phyloP scores from a whole-genome alignment of 2,113 vertebrate species.

The Oryzias celebensis region DNA sequence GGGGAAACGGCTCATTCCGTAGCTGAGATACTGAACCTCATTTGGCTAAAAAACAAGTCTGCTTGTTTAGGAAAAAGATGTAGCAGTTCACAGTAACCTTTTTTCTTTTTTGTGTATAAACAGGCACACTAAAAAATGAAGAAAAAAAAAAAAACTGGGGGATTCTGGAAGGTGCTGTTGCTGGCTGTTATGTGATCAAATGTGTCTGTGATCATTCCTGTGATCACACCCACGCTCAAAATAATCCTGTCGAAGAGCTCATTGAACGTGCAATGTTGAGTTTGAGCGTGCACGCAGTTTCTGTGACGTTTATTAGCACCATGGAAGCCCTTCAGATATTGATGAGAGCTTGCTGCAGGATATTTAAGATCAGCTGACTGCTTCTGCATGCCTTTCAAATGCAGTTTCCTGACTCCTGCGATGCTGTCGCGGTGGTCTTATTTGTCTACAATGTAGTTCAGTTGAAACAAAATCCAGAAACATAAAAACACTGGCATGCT shows the following conservation, averaged over 20 bases:
- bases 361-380: conserved; percentile 8
- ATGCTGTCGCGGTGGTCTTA: conserved; percentile 1
- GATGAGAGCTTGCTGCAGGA: conserved; percentile 16
- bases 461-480: conserved; percentile 25
- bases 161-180: background rate
- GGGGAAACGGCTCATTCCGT: too few species aligned
- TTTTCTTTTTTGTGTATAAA: background rate
- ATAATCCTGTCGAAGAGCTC: conserved; percentile 5
- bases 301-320: conserved; percentile 18
- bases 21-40: too few species aligned
- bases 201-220: background rate
- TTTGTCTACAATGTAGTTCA: conserved; percentile 34
- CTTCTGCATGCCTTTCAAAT: background rate
- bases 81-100: too few species aligned
- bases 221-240: conserved; percentile 10
- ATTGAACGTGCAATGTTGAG: background rate
- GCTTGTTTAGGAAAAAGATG: too few species aligned
- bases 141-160: background rate
- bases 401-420: background rate
- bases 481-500: conserved; percentile 20
- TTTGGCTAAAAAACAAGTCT: too few species aligned
- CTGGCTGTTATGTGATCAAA: background rate
- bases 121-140: background rate
- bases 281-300: conserved; percentile 1
- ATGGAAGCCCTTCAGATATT: conserved; percentile 9